Evolutionary conservation across 1,140 invertebrate species (phyloP), one percentile per base, ranked within the genome.

Genomic region (Philopotamus ludificatus): DNA sequence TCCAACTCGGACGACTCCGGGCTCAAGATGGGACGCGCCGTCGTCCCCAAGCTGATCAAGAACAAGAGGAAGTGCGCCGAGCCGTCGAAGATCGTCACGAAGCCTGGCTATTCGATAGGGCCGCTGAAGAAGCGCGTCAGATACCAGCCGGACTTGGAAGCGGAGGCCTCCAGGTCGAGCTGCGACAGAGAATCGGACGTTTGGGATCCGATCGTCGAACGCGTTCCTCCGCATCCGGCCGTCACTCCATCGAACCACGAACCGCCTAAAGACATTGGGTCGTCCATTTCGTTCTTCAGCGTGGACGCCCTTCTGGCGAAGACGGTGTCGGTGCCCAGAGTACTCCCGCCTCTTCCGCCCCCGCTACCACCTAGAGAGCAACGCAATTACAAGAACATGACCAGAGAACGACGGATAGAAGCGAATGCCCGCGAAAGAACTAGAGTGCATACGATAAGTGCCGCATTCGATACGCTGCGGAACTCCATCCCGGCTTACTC

Each of bases 331-430:
- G 74, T 72, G 0, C 73, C 72, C 3, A 72, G 72, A 1, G 72
- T 66, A 2, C 22, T 64, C 21, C 26, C 69, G 4, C 68, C 72
- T 10, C 58, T 50, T 1, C 63, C 63, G 15, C 63, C 57, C 3
- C 73, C 73, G 18, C 66, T 73, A 3, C 70, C 71, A 39, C 81
- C 81, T 8, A 77, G 83, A 22, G 85, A 91, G 53, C 90, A 93
- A 71, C 86, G 93, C 65, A 95, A 95, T 75, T 95, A 96, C 76
- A 96, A 97, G 74, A 96, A 95, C 73, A 95, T 96, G 93, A 96
- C 93, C 0, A 80, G 92, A 21, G 93, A 95, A 73, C 82, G 94
- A 65, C 79, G 94, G 25, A 94, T 96, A 71, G 94, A 97, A 76
- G 94, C 94, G 0, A 97, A 97, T 72, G 94, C 94, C 0, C 82